Base-by-base conservation (phyloP, 2,888 invertebrate genomes). In the Tridacna gigas region DNA sequence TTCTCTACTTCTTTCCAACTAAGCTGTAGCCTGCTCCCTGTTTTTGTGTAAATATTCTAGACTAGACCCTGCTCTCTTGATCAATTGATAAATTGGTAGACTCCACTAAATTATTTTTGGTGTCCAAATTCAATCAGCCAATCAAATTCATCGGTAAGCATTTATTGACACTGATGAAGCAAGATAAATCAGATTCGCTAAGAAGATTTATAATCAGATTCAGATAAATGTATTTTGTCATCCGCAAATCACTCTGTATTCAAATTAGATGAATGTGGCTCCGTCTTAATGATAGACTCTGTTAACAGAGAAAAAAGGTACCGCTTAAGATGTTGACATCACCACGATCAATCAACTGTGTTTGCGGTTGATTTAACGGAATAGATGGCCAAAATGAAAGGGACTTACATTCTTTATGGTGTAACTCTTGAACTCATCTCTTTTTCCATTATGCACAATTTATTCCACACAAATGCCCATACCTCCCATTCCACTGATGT, bases 161-260 rank as follows among this genome's bases (percentile, higher is more conserved):
- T 82, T 82, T 84, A 84, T 77, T 77, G 82, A 82, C 84, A 81
- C 73, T 79, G 82, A 84, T 77, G 79, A 84, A 82, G 82, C 67
- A 77, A 77, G 84, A 79, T 82, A 81, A 82, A 84, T 84, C 81
- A 61, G 60, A 60, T 56, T 79, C 79, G 79, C 66, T 65, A 63
- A 77, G 67, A 75, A 80, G 84, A 74, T 84, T 75, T 79, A 79
- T 78, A 84, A 84, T 84, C 84, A 76, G 77, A 82, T 69, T 48
- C 77, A 77, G 80, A 85, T 85, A 85, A 85, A 85, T 85, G 85
- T 80, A 82, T 85, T 86, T 84, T 80, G 82, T 84, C 82, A 77
- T 48, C 74, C 86, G 78, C 82, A 82, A 84, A 84, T 86, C 86
- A 86, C 80, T 78, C 76, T 74, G 84, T 86, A 86, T 86, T 86